Evolutionary conservation across 1,140 invertebrate species (phyloP).

Genomic region (Epicauta chinensis): DNA sequence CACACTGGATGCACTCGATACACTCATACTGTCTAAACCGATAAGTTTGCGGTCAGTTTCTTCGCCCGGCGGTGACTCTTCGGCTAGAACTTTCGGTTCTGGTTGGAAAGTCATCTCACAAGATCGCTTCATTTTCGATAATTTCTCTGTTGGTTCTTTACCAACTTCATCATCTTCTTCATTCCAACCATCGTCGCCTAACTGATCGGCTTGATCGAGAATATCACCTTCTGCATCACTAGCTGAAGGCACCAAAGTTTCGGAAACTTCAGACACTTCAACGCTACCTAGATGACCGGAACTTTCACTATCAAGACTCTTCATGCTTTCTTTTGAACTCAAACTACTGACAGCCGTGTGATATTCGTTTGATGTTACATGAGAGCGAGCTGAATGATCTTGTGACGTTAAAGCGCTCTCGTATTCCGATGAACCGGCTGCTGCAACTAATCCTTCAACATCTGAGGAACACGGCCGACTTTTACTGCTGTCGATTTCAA

Average conservation of each 20-base stretch:
- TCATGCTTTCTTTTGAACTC: constrained; percentile 82
- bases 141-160: constrained; percentile 40
- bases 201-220: constrained; percentile 39
- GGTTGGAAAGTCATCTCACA: constrained; percentile 86
- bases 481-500: constrained; percentile 64
- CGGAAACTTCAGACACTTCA: constrained; percentile 83
- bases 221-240: constrained; percentile 48
- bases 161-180: constrained; percentile 43
- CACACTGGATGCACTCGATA: constrained; percentile 50
- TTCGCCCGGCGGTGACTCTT: constrained; percentile 31
- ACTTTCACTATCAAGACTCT: constrained; percentile 80
- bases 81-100: constrained; percentile 46
- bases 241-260: constrained; percentile 77
- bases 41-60: constrained; percentile 46
- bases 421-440: constrained; percentile 73
- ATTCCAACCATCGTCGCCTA: constrained; percentile 39
- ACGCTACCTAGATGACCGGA: constrained; percentile 81
- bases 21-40: constrained; percentile 51
- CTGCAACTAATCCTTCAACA: constrained; percentile 64
- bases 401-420: constrained; percentile 78
- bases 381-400: constrained; percentile 63
- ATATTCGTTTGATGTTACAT: constrained; percentile 71
- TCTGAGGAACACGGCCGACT: constrained; percentile 83
- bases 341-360: constrained; percentile 75
- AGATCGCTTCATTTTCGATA: constrained; percentile 75